Evolutionary conservation across 2,888 invertebrate genomes (phyloP).

Genomic region (Zhengitettix transpicula): DNA sequence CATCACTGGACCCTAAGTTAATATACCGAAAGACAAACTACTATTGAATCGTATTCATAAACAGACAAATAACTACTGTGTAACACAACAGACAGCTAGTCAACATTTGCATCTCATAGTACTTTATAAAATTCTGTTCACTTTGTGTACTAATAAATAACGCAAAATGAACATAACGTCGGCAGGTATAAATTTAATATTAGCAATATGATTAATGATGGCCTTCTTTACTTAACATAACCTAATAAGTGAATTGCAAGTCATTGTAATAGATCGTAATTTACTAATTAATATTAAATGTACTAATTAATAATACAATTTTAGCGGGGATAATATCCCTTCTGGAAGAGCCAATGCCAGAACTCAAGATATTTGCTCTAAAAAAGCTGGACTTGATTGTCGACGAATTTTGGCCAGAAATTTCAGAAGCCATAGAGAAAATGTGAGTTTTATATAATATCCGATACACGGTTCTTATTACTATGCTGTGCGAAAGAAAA

Average conservation of each 20-base stretch:
- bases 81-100: no score
- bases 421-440: slow-evolving; percentile 92
- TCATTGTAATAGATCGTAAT: slow-evolving; percentile 2
- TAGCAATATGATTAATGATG: neutral
- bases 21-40: slow-evolving; percentile 21
- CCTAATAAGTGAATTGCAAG: slow-evolving; percentile 1
- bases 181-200: slow-evolving; percentile 20
- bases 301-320: slow-evolving; percentile 7
- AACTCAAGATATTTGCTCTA: slow-evolving; percentile 85
- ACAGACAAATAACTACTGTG: no score
- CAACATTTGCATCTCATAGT: slow-evolving; percentile 4
- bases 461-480: no score
- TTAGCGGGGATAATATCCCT: slow-evolving; percentile 87
- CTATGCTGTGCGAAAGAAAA: no score
- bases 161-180: slow-evolving; percentile 27
- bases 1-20: neutral
- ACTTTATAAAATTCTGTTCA: no score
- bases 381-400: slow-evolving; percentile 86
- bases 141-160: no score
- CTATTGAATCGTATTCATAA: no score
- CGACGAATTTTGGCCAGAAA: slow-evolving; percentile 97
- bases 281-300: slow-evolving; percentile 4
- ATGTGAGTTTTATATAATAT: slow-evolving; percentile 39
- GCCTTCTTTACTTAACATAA: neutral
- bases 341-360: slow-evolving; percentile 83